Percentiles rank a stretch among this genome's conserved stretches.
These are phyloP conservation scores for Plectropomus leopardus DNA, from an alignment of 2,113 vertebrate genomes.

Conservation along the genomic window DNA sequence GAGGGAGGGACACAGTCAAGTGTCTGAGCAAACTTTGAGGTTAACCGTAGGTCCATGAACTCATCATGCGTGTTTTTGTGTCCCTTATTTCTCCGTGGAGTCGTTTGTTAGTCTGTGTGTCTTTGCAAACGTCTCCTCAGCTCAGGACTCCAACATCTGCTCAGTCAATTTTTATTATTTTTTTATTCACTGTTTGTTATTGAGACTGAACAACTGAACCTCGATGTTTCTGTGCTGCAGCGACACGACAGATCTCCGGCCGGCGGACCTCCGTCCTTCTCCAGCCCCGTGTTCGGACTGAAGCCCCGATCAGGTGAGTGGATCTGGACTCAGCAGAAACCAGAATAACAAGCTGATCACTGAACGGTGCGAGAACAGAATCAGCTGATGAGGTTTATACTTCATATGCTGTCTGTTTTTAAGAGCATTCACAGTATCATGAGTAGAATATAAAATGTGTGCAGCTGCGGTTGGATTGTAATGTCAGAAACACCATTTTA, in stretches of 20 bases:
- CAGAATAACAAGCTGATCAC: background rate
- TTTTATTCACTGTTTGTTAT: background rate
- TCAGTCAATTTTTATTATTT: background rate
- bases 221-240: conserved; percentile 72
- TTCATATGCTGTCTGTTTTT: background rate
- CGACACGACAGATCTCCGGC: conserved; percentile 81
- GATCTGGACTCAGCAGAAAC: background rate
- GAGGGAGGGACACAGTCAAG: background rate
- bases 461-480: no score
- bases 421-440: no score
- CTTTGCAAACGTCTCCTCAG: conserved; percentile 1
- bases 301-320: conserved; percentile 95
- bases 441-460: no score
- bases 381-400: background rate
- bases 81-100: conserved; percentile 3
- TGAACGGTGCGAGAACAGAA: background rate
- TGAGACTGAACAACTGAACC: background rate
- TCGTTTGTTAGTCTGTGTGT: conserved; percentile 12
- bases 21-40: background rate
- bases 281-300: conserved; percentile 89
- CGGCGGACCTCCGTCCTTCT: conserved; percentile 79
- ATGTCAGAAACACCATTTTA: no score
- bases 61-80: conserved; percentile 14
- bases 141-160: background rate
- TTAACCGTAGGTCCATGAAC: background rate